Evolutionary conservation across 1,140 invertebrate species (phyloP).

Genomic region (Kradibia gibbosae): DNA sequence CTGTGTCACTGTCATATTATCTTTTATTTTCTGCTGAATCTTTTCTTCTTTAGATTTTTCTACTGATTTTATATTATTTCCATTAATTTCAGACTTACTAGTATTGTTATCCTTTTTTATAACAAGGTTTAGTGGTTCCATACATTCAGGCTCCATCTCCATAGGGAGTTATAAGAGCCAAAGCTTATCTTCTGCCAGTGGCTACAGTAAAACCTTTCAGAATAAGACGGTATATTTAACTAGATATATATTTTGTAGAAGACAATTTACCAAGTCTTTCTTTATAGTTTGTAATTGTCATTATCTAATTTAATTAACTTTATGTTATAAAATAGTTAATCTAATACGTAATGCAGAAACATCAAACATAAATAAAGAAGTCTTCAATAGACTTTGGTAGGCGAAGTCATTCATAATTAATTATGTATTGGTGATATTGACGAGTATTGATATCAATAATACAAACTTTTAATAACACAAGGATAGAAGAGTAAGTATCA

Average conservation of each 20-base stretch:
- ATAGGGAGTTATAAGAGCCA: constrained; percentile 31
- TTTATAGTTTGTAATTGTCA: neutral
- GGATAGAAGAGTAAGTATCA: neutral
- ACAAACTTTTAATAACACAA: neutral
- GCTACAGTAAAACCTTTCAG: neutral
- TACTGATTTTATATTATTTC: constrained; percentile 19
- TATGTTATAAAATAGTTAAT: neutral
- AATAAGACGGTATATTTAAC: neutral
- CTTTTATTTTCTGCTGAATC: constrained; percentile 53
- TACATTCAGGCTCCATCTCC: constrained; percentile 72
- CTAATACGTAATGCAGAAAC: neutral
- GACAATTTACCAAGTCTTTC: neutral
- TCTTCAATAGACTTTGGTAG: neutral
- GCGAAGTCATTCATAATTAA: neutral
- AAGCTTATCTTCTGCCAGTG: neutral
- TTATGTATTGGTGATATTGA: neutral
- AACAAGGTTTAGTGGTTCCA: constrained; percentile 71
- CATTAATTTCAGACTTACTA: constrained; percentile 23
- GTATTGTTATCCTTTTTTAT: constrained; percentile 66
- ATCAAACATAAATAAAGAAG: neutral
- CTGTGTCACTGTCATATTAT: constrained; percentile 69
- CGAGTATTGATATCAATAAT: neutral
- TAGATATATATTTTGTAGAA: neutral
- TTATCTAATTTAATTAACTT: neutral
- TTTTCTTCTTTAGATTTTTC: constrained; percentile 57